Base-by-base conservation (phyloP, 2,888 invertebrate species). In the Cetonia aurata region DNA sequence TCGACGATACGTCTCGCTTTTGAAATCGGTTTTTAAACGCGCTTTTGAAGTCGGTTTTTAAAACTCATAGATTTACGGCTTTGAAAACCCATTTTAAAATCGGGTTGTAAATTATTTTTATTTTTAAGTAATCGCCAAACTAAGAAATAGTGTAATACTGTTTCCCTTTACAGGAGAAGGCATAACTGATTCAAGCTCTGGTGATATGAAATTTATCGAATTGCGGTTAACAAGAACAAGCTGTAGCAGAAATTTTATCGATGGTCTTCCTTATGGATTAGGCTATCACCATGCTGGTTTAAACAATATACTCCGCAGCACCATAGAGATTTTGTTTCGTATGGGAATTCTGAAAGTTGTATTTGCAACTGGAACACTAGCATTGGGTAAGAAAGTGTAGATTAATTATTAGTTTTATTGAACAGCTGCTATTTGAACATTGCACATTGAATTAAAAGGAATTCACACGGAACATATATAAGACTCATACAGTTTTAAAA, bases 221-320 rank as follows among this genome's bases (percentile, higher is more conserved):
- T 13, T n/a, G 2, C 70, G 75, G 52, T 68, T 77, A 31, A 6
- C 67, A 60, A 52, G 19, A n/a, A 8, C 50, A 67, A 8, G 46
- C 12, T 57, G 15, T 31, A 44, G 57, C 6, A 33, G 31, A 15
- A 17, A 15, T 13, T 60, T 72, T 31, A 50, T 69, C 12, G 37
- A 44, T 25, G 70, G 70, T 42, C 55, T 76, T 15, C 60, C 72
- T 13, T 79, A 73, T 78, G 81, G 80, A 56, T 73, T 81, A 56
- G 80, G 80, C 59, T 80, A 79, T 13, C 79, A 83, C 60, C 81
- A 83, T 74, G 81, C 79, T 57, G 81, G 83, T 68, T 79, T 82
- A 75, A 77, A 79, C 59, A 77, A 77, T 71, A 79, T 78, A 73
- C 70, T 79, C 19, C 78, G 82, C 74, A 73, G 77, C 46, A 73